A percentile compares a stretch with the other conserved stretches of the same genome.
These are phyloP conservation scores for Drosophila longiperda DNA, from an alignment of 2,888 invertebrate genomes.

Conservation along the genomic window DNA sequence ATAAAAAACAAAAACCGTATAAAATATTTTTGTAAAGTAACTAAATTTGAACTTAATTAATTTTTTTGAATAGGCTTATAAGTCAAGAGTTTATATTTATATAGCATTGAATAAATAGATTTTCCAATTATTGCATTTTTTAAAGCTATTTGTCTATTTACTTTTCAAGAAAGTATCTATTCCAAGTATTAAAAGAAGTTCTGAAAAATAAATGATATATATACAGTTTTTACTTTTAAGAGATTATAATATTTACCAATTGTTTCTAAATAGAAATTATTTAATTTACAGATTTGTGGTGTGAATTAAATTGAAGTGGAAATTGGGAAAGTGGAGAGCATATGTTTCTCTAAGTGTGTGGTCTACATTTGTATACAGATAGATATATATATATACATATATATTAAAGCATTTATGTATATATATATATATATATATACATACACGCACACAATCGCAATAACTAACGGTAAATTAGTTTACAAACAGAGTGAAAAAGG, in stretches of 20 bases:
- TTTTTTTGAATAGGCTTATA: not conserved
- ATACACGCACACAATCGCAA: slow-evolving; percentile 51
- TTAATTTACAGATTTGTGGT: not conserved
- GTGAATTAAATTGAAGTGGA: not conserved
- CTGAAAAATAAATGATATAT: not conserved
- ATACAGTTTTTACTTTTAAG: not conserved
- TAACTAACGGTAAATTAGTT: slow-evolving; percentile 81
- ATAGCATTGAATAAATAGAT: not conserved
- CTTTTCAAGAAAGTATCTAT: not conserved
- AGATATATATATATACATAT: slow-evolving; percentile 17
- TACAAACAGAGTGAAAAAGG: slow-evolving; percentile 80
- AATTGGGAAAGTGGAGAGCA: not conserved
- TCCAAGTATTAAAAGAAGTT: not conserved
- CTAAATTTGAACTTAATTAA: no score
- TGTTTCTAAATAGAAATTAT: not conserved
- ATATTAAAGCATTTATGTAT: slow-evolving; percentile 23
- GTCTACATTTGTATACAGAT: slow-evolving; percentile 11
- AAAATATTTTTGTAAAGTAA: not conserved
- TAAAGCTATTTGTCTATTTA: not conserved
- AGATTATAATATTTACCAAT: not conserved
- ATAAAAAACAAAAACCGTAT: not conserved
- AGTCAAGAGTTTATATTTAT: not conserved
- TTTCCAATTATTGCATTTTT: no score
- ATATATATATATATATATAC: slow-evolving; percentile 13
- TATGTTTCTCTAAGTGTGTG: slow-evolving; percentile 6